These are phyloP conservation scores for Daboia siamensis DNA, from an alignment of 2,113 vertebrate species.

Conservation along the genomic window DNA sequence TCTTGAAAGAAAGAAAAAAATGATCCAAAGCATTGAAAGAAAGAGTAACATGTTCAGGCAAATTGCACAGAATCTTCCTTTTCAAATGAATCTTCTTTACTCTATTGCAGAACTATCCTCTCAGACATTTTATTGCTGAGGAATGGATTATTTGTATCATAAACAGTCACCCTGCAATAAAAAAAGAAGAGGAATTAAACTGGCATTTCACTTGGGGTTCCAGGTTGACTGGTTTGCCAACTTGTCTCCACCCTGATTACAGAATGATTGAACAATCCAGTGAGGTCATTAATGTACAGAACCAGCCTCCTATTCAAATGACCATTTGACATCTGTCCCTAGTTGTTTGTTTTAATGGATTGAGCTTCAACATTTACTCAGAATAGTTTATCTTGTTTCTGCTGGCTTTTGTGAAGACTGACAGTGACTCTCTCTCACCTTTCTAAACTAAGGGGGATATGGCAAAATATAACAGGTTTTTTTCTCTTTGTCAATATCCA, in stretches of 20 bases:
- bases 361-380: neutral
- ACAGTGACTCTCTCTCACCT: neutral
- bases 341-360: neutral
- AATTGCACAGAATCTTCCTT: neutral
- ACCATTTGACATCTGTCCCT: neutral
- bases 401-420: neutral
- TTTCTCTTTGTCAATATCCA: neutral
- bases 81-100: neutral
- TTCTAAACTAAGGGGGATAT: neutral
- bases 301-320: neutral
- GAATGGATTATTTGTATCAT: slow-evolving; percentile 32
- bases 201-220: neutral
- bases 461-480: neutral
- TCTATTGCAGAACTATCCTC: neutral
- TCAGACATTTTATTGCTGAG: neutral
- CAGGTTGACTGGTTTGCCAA: neutral
- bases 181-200: neutral
- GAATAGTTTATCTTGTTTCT: neutral
- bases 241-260: neutral
- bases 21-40: neutral
- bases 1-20: neutral
- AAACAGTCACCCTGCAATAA: neutral
- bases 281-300: neutral
- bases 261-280: neutral
- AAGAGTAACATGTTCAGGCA: slow-evolving; percentile 7